Base-by-base conservation (phyloP, 1,140 invertebrate species). In the Myzus persicae region DNA sequence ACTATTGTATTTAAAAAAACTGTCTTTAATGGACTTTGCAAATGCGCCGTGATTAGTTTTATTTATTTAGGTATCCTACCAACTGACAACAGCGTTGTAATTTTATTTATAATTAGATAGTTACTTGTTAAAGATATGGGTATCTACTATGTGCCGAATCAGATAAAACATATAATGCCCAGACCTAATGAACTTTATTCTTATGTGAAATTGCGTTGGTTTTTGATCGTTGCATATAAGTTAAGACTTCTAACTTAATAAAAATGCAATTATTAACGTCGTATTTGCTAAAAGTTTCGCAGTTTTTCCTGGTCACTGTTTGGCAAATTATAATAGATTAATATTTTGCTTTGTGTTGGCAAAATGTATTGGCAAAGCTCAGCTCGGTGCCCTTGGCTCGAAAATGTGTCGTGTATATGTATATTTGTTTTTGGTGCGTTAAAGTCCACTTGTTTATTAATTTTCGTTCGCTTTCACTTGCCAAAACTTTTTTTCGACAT, bases 331-430 rank as follows among this genome's bases (percentile, higher is more conserved):
- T 48, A 48, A 82, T 46, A 76, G 9, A 92, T 14, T 92, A 38
- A n/a, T n/a, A 31, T 31, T 38, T 67, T 67, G 48, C n/a, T 82
- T 82, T 54, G 90, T 82, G 76, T 84, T 84, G 91, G 91, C 91
- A 54, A 92, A 92, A 92, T 42, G 24, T 92, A 93, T 93, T 93
- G 91, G 91, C 91, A 93, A 93, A 46, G 90, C 67, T 51, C 76
- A 0, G 20, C 44, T 82, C 24, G 6, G 2, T 82, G 90, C 42
- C 90, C 90, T 92, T 92, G 90, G 90, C 42, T 92, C 44, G n/a
- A 82, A 92, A 92, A 92, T 81, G 26, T 92, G 31, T 92, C 44
- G 36, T 48, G 24, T 48, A 91, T 81, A 81, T 38, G 44, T n/a
- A 76, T 91, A 48, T 44, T 76, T 82, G 59, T 92, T 76, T 81